phyloP scores from a whole-genome alignment of 2,797 vertebrate species.

The Erethizon dorsatum region DNA sequence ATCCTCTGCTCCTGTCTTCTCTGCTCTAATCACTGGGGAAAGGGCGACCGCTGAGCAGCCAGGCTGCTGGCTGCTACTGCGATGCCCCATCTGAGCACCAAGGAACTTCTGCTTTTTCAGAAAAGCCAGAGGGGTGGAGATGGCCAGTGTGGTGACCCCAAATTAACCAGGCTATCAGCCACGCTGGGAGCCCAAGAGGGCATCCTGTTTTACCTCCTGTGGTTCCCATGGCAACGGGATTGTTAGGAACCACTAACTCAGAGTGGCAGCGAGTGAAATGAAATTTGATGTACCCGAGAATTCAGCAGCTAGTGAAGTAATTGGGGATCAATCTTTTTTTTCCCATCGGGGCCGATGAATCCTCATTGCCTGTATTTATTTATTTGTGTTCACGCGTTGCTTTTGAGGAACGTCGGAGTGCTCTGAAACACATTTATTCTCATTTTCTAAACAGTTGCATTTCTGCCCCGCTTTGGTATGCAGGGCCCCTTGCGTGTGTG shows the following conservation, averaged over 20 bases:
- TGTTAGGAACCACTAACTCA: slow-evolving; percentile 21
- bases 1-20: background rate
- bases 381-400: accelerated
- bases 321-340: slow-evolving; percentile 18
- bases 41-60: background rate
- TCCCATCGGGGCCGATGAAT: accelerated
- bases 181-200: background rate
- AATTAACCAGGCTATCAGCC: slow-evolving; percentile 35
- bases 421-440: background rate
- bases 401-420: background rate
- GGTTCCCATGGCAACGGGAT: slow-evolving; percentile 62
- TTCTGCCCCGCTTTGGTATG: background rate
- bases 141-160: background rate
- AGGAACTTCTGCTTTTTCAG: background rate
- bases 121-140: background rate
- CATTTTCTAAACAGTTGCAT: background rate
- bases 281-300: slow-evolving; percentile 49
- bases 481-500: background rate
- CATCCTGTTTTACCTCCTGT: accelerated
- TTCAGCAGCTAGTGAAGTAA: background rate
- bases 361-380: background rate
- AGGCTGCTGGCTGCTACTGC: background rate
- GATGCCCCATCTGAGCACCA: accelerated
- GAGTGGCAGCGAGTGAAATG: slow-evolving; percentile 65
- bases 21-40: slow-evolving; percentile 45